Evolutionary conservation across 2,888 invertebrate species (phyloP), one percentile per base, ranked within the genome.

Genomic region (Oxycera nigricornis): DNA sequence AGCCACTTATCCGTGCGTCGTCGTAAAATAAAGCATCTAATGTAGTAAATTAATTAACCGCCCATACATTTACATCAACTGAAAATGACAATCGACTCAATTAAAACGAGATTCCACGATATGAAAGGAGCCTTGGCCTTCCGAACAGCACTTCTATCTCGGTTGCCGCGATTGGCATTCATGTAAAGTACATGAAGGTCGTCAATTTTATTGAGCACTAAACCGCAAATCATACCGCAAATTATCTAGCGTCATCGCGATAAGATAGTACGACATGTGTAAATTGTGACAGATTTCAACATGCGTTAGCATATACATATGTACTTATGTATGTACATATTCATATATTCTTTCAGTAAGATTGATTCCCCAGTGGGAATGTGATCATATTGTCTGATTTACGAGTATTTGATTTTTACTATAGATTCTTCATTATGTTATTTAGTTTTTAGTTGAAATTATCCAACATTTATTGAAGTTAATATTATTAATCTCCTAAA

Each of bases 221-320:
- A 59, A 39, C 67, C 67, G 24, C 67, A 67, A 59, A 68, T 52
- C 68, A 50, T 30, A 68, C 52, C 52, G 50, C 68, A 52, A 50
- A 68, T 67, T 67, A 67, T 67, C 67, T 62, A 39, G 62, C 67
- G 67, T 26, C 67, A 52, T 52, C 50, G n/a, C 31, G 68, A 68
- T 68, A 68, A 68, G 50, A 68, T 68, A 52, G 46, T 35, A 46
- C 46, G 46, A 46, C 46, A 46, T 46, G 46, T 46, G 46, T 46
- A 46, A 46, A 46, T 3, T 46, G 46, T 46, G 46, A 46, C 4
- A 46, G 46, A 46, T 46, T 46, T 46, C 46, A 46, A 46, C 46
- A 7, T 3, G n/a, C n/a, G n/a, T n/a, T n/a, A n/a, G n/a, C n/a
- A n/a, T n/a, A n/a, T n/a, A n/a, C n/a, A n/a, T n/a, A n/a, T 7